Evolutionary conservation across 2,113 vertebrate genomes (phyloP), one percentile per base, ranked within the genome.

Genomic region (Hippocampus mohnikei): DNA sequence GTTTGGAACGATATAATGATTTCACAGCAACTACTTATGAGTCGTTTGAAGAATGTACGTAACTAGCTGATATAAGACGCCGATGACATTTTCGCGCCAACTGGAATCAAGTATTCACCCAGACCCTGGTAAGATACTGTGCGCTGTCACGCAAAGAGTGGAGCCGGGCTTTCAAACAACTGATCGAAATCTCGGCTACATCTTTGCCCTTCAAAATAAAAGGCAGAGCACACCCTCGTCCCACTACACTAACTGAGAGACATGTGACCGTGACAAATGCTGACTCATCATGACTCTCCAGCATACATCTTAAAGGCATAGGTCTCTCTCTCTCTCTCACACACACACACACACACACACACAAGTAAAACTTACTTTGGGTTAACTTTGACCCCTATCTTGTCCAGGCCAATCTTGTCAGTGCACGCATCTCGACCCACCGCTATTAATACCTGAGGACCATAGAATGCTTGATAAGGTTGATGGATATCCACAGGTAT

Each of bases 341-440:
- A n/a, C n/a, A n/a, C n/a, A n/a, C n/a, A n/a, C n/a, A 18, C 4
- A 5, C 62, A 3, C 29, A 50, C 8, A 55, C 3, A 7, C 29
- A 29, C 3, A 4, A 18, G n/a, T n/a, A 25, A 33, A 12, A 92
- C 95, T 90, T 87, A 98, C 97, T 93, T 95, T 61, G 95, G 86
- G 86, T 95, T 96, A 79, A 97, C 86, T 76, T 81, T 91, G 80
- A 99, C 95, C 55, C 95, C 96, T 0, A 92, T 89, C 58, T 90
- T 94, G 50, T 96, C 94, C 70, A 98, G 91, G 58, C 97, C 96
- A 23, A 99, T 92, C 68, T 94, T 94, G 83, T 88, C 94, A 2
- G 96, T 98, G 87, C 95, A 97, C 0, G 97, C 93, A 12, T 98
- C 95, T 72, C 96, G 93, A 40, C 97, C 97, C 70, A 98, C 78